Base-by-base conservation (phyloP, 2,888 invertebrate genomes). In the Cryptocheilus praepositus region DNA sequence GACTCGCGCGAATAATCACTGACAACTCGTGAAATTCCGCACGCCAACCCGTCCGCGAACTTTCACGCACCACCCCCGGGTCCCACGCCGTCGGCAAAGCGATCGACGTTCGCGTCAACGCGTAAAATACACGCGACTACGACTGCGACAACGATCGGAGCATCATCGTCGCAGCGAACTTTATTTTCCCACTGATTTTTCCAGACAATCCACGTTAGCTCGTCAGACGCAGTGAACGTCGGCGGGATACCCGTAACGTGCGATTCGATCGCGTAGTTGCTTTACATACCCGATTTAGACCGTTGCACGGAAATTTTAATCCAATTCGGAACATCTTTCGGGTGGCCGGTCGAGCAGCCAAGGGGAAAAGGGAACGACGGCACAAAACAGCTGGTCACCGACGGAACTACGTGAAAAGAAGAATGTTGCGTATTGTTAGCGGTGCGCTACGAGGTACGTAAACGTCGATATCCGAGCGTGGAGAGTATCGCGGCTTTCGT, bases 261-360 rank as follows among this genome's bases (percentile, higher is more conserved):
- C 18, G 3, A 22, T 58, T 22, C 22, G 16, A 46, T 13, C 28
- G 15, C 28, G 13, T 18, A 76, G 75, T 76, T 70, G 75, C 70
- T 79, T 81, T 83, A 85, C 85, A 68, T 81, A 89, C 86, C 82
- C 85, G 84, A 81, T 83, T 85, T 64, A 88, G 76, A 79, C 86
- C 85, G 80, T 85, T 86, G 82, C 84, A 87, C 85, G 89, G 86
- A 81, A 87, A 88, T 89, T 89, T 89, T 80, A 88, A 81, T 81
- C 88, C 87, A 80, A 88, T 82, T 86, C 89, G 88, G 78, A 88
- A 85, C 89, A 89, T 89, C 83, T 84, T 86, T 83, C 80, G 82
- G 76, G 81, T 80, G 82, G 83, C 85, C 85, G 84, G 83, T 83
- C 78, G 78, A 81, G 78, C 84, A 83, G 84, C 83, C 83, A 80